Evolutionary conservation across 2,113 vertebrate species (phyloP).

Genomic region (Channa maculata): DNA sequence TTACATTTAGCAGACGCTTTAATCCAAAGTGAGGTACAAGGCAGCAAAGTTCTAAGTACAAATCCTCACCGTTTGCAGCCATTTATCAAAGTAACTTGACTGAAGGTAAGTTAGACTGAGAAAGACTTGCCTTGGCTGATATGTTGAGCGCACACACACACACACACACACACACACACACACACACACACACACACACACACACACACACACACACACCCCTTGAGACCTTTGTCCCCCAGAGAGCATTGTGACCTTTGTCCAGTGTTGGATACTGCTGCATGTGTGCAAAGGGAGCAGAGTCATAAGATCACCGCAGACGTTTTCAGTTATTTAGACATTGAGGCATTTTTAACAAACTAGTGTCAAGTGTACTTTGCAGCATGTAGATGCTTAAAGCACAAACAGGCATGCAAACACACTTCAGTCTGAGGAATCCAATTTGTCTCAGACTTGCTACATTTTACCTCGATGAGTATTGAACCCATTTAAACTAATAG

Average conservation of each 20-base stretch:
- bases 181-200: slow-evolving; percentile 46
- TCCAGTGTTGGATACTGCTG: not conserved
- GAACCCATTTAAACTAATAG: too few species aligned
- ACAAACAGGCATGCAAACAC: too few species aligned
- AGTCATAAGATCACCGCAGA: not conserved
- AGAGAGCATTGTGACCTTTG: slow-evolving; percentile 54
- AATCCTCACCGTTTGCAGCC: slow-evolving; percentile 64
- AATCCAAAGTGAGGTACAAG: too few species aligned
- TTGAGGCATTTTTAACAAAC: too few species aligned
- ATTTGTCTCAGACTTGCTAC: too few species aligned
- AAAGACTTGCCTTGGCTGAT: slow-evolving; percentile 55
- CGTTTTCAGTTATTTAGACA: too few species aligned
- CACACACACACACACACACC: slow-evolving; percentile 48
- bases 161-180: not conserved
- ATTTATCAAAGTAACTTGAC: slow-evolving; percentile 64
- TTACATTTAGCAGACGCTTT: too few species aligned
- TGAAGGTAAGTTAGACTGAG: slow-evolving; percentile 64
- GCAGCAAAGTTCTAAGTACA: not conserved
- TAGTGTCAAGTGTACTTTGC: too few species aligned
- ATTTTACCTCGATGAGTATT: too few species aligned
- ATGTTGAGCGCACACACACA: slow-evolving; percentile 49
- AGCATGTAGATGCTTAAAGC: too few species aligned
- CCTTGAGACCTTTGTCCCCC: slow-evolving; percentile 60
- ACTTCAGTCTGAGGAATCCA: too few species aligned
- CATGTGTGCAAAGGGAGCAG: not conserved